phyloP scores from a whole-genome alignment of 2,113 vertebrate genomes.

The Todiramphus chloris region DNA sequence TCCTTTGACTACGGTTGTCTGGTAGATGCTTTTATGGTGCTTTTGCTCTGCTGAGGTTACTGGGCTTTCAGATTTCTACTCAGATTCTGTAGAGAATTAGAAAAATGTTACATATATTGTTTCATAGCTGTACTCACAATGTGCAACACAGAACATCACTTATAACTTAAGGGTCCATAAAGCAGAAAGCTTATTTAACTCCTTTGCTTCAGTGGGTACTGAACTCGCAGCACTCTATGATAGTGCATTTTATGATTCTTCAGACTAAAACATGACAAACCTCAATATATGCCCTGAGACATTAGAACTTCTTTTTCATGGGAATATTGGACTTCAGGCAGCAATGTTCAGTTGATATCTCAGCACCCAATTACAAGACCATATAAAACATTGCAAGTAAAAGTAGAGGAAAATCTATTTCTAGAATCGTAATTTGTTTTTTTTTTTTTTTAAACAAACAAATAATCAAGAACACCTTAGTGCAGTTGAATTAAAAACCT shows the following conservation, averaged over 20 bases:
- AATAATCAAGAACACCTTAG: background rate
- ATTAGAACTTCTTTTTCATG: background rate
- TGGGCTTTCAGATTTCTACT: constrained; percentile 59
- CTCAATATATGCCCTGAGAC: background rate
- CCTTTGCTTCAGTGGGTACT: constrained; percentile 29
- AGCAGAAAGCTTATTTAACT: constrained; percentile 68
- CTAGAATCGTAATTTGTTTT: background rate
- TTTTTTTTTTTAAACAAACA: background rate
- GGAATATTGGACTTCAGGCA: background rate
- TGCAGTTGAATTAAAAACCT: background rate
- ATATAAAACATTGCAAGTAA: background rate
- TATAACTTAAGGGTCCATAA: constrained; percentile 66
- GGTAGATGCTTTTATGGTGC: constrained; percentile 58
- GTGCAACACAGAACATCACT: constrained; percentile 51
- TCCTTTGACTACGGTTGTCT: background rate
- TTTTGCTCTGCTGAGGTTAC: constrained; percentile 45
- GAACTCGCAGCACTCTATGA: background rate
- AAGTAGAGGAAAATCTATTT: background rate
- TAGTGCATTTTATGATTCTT: constrained; percentile 14
- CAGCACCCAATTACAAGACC: background rate
- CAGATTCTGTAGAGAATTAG: constrained; percentile 42
- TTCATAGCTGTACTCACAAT: constrained; percentile 34
- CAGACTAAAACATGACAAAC: background rate
- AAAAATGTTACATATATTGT: constrained; percentile 49
- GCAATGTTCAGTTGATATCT: background rate